Base-by-base conservation (phyloP, 2,797 vertebrate genomes). In the Crax fasciolata region DNA sequence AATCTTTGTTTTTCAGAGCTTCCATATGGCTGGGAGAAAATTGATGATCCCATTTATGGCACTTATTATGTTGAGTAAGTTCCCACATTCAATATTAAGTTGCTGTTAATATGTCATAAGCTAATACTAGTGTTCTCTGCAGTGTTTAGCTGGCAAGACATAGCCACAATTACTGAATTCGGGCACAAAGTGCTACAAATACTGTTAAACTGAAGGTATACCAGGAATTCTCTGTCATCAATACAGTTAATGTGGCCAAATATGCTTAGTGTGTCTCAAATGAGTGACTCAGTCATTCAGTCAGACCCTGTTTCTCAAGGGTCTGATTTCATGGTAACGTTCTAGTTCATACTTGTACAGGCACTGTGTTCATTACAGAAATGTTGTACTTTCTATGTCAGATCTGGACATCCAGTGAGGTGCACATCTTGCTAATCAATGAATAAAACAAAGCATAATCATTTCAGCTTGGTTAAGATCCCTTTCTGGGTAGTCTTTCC, bases 21-120 rank as follows among this genome's bases (percentile, higher is more conserved):
- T 99, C 99, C 99, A 62, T 99, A 99, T 97, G 99, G 99, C 98
- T 99, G 99, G 99, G 99, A 99, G 98, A 99, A 99, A 98, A 99
- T 99, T 97, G 99, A 99, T 98, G 99, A 99, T 98, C 99, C 99
- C 96, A 98, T 99, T 98, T 99, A 99, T 97, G 99, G 99, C 98
- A 99, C 99, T 98, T 99, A 99, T 97, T 99, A 99, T 98, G 99
- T 99, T 90, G 99, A 99, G 99, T 99, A 99, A 99, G 99, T 99
- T 97, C 95, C 91, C 91, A 96, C 95, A 66, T 90, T 97, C 97
- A 97, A 92, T 98, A 95, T 98, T 98, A 97, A 98, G 98, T 98
- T 94, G 57, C 87, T 96, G 39, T 97, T 96, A 94, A 85, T 95
- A 81, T 89, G 70, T 96, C 74, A 76, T 97, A 78, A 94, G 76